Evolutionary conservation across 2,113 vertebrate species (phyloP).

Genomic region (Raja brachyura): DNA sequence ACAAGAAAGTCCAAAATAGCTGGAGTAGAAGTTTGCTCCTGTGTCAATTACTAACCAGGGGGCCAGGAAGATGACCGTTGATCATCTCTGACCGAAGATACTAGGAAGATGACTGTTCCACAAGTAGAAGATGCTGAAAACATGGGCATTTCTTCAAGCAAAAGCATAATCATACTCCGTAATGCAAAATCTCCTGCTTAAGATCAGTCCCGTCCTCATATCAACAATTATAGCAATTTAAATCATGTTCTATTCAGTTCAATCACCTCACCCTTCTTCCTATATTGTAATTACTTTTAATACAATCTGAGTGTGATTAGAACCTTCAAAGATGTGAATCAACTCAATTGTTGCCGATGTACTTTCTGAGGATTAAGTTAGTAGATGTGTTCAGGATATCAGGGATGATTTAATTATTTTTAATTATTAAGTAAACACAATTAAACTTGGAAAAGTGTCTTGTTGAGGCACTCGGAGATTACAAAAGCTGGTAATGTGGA

Average conservation of each 20-base stretch:
- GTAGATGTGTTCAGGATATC: not conserved
- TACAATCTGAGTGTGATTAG: not conserved
- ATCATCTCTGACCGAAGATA: too few relatives aligned
- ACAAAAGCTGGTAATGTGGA: not conserved
- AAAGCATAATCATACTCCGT: not conserved
- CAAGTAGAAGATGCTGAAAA: not conserved
- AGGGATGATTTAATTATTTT: not conserved
- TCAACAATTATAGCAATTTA: constrained; percentile 2
- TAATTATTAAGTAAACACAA: not conserved
- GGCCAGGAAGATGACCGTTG: too few relatives aligned
- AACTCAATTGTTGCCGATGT: not conserved
- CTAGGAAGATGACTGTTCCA: not conserved
- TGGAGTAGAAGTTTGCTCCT: too few relatives aligned
- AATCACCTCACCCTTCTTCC: not conserved
- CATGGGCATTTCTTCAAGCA: not conserved
- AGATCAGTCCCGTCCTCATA: not conserved
- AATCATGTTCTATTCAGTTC: not conserved
- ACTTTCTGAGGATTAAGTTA: not conserved
- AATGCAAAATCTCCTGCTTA: not conserved
- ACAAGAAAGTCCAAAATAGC: too few relatives aligned
- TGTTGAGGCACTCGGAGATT: not conserved
- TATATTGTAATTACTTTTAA: not conserved
- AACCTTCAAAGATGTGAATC: not conserved
- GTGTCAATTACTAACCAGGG: not conserved
- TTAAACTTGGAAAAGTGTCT: not conserved